Base-by-base conservation (phyloP, 2,113 vertebrate species). In the Pseudorectes ferrugineus region DNA sequence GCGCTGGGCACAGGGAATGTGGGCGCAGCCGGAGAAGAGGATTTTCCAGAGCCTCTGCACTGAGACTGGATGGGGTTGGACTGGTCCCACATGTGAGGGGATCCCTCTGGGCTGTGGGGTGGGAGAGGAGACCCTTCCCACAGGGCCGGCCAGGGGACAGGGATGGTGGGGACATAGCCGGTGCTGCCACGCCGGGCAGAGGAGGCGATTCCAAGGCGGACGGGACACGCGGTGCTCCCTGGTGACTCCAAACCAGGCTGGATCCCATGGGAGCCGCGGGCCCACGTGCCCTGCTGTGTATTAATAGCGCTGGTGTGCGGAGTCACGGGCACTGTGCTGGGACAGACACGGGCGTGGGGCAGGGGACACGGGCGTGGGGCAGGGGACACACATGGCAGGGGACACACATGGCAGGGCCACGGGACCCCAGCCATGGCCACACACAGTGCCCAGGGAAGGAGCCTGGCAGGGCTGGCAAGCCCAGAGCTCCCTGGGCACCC, bases 91-190 rank as follows among this genome's bases (percentile, higher is more conserved):
- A 0, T 14, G 31, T 4, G 20, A 1, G 3, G 19, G 24, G 54
- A 6, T 58, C 24, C 21, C 48, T 73, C 38, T 1, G 7, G 71
- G 49, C 48, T 33, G 57, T 2, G 4, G 48, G 25, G 43, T 58
- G 67, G 61, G 31, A 81, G 31, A 57, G 28, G 28, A 62, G n/a
- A 43, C 35, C 62, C 51, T 36, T 72, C 52, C 78, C 49, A 3
- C 33, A 4, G 0, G 4, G n/a, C 24, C 65, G 46, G 38, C 14
- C 1, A 1, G 59, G 48, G 19, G 20, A 3, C 7, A 7, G 21
- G 36, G 28, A 4, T 1, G 4, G 12, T 22, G 23, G 9, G 25
- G 46, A 10, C 21, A 0, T 1, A 2, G 40, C 40, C 0, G 0
- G 26, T 14, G 23, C 24, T 9, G 3, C 17, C 0, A 0, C 3